Conservation (phyloP, 2,113 vertebrate genomes). For the Phalacrocorax aristotelis region DNA sequence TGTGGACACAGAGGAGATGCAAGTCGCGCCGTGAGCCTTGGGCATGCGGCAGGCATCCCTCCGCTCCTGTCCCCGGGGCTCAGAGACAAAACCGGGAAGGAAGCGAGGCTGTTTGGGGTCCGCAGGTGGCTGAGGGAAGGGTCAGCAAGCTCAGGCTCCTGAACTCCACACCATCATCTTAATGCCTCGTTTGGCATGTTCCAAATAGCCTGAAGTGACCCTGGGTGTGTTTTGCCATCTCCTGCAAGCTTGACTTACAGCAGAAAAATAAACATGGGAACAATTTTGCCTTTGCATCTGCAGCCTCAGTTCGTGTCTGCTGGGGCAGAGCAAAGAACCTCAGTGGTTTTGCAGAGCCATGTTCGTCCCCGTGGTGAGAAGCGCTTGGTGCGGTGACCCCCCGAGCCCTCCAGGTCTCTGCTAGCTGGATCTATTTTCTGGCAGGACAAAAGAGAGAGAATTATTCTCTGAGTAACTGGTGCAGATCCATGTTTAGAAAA, state of each 20-base stretch:
- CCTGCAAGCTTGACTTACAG: not conserved
- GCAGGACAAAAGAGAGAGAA: not conserved
- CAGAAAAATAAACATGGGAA: not conserved
- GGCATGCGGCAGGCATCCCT: not conserved
- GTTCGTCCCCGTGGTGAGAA: not conserved
- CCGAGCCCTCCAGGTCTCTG: not conserved
- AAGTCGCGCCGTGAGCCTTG: not conserved
- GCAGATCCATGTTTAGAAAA: not conserved
- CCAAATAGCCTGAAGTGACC: rapidly evolving
- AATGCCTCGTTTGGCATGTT: rapidly evolving
- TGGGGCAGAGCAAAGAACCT: not conserved
- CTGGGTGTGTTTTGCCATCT: rapidly evolving
- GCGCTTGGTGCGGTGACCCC: not conserved
- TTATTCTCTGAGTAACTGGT: not conserved
- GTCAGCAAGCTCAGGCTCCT: not conserved
- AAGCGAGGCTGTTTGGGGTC: rapidly evolving
- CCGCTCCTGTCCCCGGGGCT: rapidly evolving
- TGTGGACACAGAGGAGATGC: not conserved
- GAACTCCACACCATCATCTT: not conserved
- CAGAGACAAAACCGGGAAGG: not conserved
- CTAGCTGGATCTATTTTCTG: not conserved
- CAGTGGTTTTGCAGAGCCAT: not conserved
- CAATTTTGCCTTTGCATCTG: not conserved
- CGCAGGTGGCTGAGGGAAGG: not conserved
- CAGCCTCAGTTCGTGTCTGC: not conserved